Conservation (phyloP, 64 coral and sea anemone species). For the Acropora yongei region DNA sequence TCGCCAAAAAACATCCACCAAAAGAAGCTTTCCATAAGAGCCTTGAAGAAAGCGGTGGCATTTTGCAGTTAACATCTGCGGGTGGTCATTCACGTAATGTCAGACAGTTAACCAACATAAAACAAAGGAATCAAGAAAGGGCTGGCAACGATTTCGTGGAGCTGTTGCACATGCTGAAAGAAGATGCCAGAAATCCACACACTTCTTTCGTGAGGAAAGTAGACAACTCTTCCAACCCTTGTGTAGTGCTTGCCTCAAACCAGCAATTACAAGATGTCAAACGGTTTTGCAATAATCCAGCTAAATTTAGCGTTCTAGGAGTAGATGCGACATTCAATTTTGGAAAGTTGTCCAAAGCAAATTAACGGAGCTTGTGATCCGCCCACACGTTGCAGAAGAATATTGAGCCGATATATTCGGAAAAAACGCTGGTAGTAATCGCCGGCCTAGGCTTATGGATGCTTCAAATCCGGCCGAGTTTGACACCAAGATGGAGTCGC, state of each 20-base stretch:
- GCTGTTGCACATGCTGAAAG: constrained; percentile 65
- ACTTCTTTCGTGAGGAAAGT: constrained; percentile 72
- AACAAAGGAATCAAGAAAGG: constrained; percentile 36
- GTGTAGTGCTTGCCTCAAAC: constrained; percentile 64
- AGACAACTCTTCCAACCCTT: constrained; percentile 50
- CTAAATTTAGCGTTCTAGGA: constrained; percentile 61
- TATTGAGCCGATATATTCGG: constrained; percentile 73
- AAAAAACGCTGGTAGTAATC: constrained; percentile 15
- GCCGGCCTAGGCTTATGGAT: constrained; percentile 50
- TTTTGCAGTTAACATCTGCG: constrained; percentile 46
- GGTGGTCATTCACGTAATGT: constrained; percentile 45
- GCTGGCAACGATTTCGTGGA: constrained; percentile 61
- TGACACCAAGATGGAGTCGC: constrained; percentile 17
- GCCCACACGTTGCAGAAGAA: constrained; percentile 18
- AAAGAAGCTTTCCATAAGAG: constrained; percentile 58
- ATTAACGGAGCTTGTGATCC: constrained; percentile 49
- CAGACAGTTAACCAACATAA: constrained; percentile 67
- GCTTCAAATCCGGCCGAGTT: constrained; percentile 44
- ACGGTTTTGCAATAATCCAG: constrained; percentile 75
- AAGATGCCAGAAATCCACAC: constrained; percentile 55
- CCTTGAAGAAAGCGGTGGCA: constrained; percentile 66
- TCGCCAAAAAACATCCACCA: constrained; percentile 39
- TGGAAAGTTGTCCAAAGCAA: constrained; percentile 44
- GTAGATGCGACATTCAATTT: constrained; percentile 80
- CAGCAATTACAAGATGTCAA: constrained; percentile 68